Conservation (phyloP, 1,140 invertebrate species). For the Euura lappo region DNA sequence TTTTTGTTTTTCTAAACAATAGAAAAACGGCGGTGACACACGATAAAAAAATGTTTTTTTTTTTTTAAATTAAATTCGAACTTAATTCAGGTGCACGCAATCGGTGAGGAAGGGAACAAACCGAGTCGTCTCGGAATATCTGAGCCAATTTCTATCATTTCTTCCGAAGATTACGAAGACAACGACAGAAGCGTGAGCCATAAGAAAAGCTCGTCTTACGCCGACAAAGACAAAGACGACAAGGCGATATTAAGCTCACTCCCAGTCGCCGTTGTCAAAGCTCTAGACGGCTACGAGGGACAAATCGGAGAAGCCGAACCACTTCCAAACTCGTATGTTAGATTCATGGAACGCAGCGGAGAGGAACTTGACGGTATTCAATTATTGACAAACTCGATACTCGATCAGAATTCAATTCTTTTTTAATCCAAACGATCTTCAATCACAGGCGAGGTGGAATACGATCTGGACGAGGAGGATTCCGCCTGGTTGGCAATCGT, state of each 20-base stretch:
- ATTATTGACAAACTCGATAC: background rate
- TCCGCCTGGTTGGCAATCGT: slow-evolving; percentile 90
- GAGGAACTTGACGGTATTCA: slow-evolving; percentile 91
- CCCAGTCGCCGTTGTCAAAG: slow-evolving; percentile 84
- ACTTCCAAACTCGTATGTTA: slow-evolving; percentile 80
- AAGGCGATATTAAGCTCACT: slow-evolving; percentile 58
- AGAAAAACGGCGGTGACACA: no score
- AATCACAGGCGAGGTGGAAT: slow-evolving; percentile 79
- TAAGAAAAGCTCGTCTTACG: slow-evolving; percentile 31
- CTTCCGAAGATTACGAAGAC: slow-evolving; percentile 42
- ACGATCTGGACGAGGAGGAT: slow-evolving; percentile 98
- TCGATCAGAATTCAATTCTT: background rate
- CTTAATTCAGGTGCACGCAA: slow-evolving; percentile 45
- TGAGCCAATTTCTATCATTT: slow-evolving; percentile 49
- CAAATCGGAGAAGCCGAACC: slow-evolving; percentile 80
- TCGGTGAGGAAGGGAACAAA: slow-evolving; percentile 50
- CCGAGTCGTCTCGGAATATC: slow-evolving; percentile 49
- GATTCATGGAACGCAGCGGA: slow-evolving; percentile 93
- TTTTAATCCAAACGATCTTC: background rate
- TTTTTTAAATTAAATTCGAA: slow-evolving; percentile 10
- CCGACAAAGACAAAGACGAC: slow-evolving; percentile 54
- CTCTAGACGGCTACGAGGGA: slow-evolving; percentile 74
- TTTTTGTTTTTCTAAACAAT: no score
- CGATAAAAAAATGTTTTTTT: background rate
- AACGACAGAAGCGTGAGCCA: slow-evolving; percentile 40